Conservation (phyloP, 2,797 vertebrate genomes). For the Gymnocypris eckloni region DNA sequence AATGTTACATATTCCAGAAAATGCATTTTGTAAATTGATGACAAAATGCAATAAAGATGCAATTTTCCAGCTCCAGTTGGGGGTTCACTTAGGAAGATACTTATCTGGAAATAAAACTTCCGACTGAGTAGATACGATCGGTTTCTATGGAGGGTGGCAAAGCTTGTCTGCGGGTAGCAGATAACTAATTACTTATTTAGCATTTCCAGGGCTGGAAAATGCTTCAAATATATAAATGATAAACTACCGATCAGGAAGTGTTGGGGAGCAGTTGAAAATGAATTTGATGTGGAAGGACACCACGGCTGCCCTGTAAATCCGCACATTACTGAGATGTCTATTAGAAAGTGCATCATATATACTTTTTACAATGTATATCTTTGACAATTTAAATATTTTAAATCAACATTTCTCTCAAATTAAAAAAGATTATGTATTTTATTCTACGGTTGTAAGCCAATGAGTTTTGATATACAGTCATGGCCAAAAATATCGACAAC, state of each 20-base stretch:
- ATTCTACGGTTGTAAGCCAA: not conserved
- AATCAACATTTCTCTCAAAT: not conserved
- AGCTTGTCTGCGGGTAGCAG: constrained; percentile 50
- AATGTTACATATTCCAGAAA: constrained; percentile 5
- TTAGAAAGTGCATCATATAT: not conserved
- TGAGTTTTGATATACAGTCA: not conserved
- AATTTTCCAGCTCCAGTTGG: constrained; percentile 18
- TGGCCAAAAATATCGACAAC: no score
- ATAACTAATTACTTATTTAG: constrained; percentile 57
- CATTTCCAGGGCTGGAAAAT: constrained; percentile 29
- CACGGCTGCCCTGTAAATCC: not conserved
- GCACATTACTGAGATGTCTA: not conserved
- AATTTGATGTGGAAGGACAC: not conserved
- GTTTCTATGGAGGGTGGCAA: constrained; percentile 48
- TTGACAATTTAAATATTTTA: not conserved
- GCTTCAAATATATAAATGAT: constrained; percentile 37
- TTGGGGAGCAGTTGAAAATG: constrained; percentile 13
- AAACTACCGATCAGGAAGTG: not conserved
- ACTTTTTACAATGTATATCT: not conserved
- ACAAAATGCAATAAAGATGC: constrained; percentile 17
- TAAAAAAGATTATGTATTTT: no score
- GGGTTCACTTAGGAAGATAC: not conserved
- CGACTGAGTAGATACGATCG: constrained; percentile 55
- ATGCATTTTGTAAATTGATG: not conserved
- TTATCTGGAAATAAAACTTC: constrained; percentile 61